Base-by-base conservation (phyloP, 2,113 vertebrate genomes). In the Narcine bancroftii region DNA sequence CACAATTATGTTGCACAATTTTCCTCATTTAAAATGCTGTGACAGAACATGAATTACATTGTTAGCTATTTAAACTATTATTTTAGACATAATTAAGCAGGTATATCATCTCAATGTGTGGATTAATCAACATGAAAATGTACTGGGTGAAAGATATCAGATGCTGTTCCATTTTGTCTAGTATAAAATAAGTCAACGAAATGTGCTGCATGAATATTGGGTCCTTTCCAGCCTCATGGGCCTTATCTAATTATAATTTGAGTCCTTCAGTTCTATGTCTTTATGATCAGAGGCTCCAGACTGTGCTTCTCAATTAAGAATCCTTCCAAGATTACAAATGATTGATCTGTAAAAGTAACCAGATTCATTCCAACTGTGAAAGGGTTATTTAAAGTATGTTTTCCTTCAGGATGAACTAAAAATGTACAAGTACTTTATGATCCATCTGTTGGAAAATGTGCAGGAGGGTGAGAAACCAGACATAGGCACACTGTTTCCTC, bases 401-500 rank as follows among this genome's bases (percentile, higher is more conserved):
- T 47, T 39, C 45, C 45, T 47, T 47, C 11, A 47, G 7, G 21
- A 79, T 47, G 76, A 79, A 7, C 47, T 24, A 45, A 10, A 21
- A 47, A 79, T 79, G 47, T 45, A n/a, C 21, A 45, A 79, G 42
- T 47, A 45, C 47, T 79, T 79, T 79, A 79, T 79, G 45, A 79
- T 45, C 45, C 76, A 79, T 79, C 76, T 79, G 76, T 79, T 9
- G 1, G 42, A 79, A 36, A 87, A 17, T 7, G 7, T 3, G 50
- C 13, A 33, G 50, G 33, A 63, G 17, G 33, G 11, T 60, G 60
- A 87, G 56, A 87, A 60, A 60, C 53, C 50, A 87, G 53, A 36
- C 83, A 87, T 13, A 53, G 83, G 6, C 83, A 87, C 13, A 87
- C n/a, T 87, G 50, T 87, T 87, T 87, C 63, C 83, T 63, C 83